Base-by-base conservation (phyloP, 1,140 invertebrate species). In the Leptonema lineaticorne region DNA sequence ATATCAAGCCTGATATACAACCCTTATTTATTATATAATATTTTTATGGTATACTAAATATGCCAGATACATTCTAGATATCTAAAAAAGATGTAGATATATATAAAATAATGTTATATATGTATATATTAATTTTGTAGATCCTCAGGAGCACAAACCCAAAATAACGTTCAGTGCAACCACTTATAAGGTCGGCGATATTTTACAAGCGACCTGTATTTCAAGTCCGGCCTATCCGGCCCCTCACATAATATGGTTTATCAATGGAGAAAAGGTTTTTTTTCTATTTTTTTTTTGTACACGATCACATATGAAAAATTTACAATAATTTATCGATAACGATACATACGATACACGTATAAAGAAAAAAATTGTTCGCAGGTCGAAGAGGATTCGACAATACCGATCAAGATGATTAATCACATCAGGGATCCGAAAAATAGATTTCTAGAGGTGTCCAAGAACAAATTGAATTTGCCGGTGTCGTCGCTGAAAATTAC, bases 211-310 rank as follows among this genome's bases (percentile, higher is more conserved):
- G 4, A 89, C 90, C 70, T 92, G 91, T 76, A 89, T 89, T 66
- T 92, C 90, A 37, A 85, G 87, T 20, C 84, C 87, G 0, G 88
- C 90, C 1, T 83, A 85, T 69, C 92, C 91, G 22, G 86, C 89
- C 18, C 90, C 91, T 4, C 86, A 91, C 74, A 86, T 94, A 75
- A 91, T 89, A 58, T 93, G 91, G 91, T 84, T 91, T 72, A 88
- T 93, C 75, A 93, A 94, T 79, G 88, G 88, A 69, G 85, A 89
- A 76, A 89, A 90, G 87, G 91, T 92, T n/a, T n/a, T n/a, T n/a
- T n/a, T n/a, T n/a, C n/a, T n/a, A n/a, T n/a, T n/a, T n/a, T n/a
- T n/a, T n/a, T n/a, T n/a, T n/a, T n/a, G n/a, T n/a, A n/a, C n/a
- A n/a, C n/a, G n/a, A n/a, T n/a, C n/a, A n/a, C n/a, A n/a, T n/a